phyloP scores from a whole-genome alignment of 2,888 invertebrate genomes.

The Yponomeuta cagnagella region DNA sequence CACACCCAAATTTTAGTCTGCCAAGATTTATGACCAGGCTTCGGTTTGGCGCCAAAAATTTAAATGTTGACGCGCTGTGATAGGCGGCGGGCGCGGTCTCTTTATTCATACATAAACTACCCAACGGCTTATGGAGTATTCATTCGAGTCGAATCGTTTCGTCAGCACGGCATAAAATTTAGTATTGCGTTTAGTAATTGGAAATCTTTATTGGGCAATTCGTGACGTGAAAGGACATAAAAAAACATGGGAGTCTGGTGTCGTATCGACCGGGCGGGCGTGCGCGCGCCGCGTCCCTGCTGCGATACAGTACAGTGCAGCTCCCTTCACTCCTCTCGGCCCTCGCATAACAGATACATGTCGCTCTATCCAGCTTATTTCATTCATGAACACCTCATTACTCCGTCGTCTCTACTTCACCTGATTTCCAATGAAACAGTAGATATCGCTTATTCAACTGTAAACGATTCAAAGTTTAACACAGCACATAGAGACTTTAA shows the following conservation, averaged over 20 bases:
- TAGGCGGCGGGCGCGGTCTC: neutral
- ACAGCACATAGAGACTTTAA: constrained; percentile 14
- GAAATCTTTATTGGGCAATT: constrained; percentile 59
- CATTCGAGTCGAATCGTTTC: constrained; percentile 21
- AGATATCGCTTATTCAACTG: neutral
- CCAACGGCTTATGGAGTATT: neutral
- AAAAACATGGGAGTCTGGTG: constrained; percentile 70
- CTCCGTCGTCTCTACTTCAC: neutral
- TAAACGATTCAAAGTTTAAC: constrained; percentile 26
- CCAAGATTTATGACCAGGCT: neutral
- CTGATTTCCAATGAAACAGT: neutral
- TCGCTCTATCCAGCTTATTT: neutral
- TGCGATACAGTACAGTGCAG: constrained; percentile 16
- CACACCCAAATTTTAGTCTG: neutral
- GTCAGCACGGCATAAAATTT: constrained; percentile 32
- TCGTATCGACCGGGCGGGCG: constrained; percentile 61
- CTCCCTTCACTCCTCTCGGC: neutral
- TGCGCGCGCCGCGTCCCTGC: constrained; percentile 51
- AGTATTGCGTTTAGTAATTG: constrained; percentile 50
- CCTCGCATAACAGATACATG: neutral
- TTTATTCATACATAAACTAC: constrained; percentile 2
- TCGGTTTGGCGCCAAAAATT: constrained; percentile 1
- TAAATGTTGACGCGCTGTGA: neutral
- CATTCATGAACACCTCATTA: constrained; percentile 9
- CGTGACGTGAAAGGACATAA: constrained; percentile 67